Evolutionary conservation across 1,140 invertebrate genomes (phyloP).

Genomic region (Mamestra configurata): DNA sequence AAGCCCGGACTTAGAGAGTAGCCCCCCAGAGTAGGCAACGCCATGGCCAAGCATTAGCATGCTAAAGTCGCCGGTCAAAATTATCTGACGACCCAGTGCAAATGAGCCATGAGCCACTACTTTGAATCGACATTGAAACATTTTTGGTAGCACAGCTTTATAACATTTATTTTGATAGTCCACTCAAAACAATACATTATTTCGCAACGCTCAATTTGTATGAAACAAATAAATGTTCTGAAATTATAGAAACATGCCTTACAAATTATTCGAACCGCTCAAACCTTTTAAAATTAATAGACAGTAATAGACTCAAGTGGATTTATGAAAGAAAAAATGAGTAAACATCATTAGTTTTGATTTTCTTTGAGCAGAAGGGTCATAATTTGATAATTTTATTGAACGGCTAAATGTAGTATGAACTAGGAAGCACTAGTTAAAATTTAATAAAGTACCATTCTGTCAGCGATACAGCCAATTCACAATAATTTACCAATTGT

Average conservation of each 20-base stretch:
- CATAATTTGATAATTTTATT: not conserved
- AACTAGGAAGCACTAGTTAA: not conserved
- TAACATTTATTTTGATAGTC: not conserved
- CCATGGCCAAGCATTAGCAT: too few relatives aligned
- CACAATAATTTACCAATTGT: too few relatives aligned
- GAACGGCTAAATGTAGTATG: not conserved
- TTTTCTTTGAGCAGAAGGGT: not conserved
- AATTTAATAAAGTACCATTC: too few relatives aligned
- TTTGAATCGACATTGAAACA: too few relatives aligned
- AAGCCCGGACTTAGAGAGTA: too few relatives aligned
- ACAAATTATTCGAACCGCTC: not conserved
- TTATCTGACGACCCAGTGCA: too few relatives aligned
- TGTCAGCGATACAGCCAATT: too few relatives aligned
- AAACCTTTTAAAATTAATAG: constrained; percentile 13
- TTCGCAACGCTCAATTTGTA: not conserved
- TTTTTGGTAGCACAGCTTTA: constrained; percentile 20
- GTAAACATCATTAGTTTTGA: not conserved
- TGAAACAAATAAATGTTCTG: not conserved
- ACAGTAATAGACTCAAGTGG: not conserved
- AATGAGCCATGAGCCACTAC: too few relatives aligned
- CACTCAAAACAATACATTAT: not conserved
- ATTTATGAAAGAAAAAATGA: not conserved
- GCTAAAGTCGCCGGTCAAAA: too few relatives aligned
- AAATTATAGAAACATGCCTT: not conserved
- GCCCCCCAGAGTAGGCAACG: too few relatives aligned